Conservation (phyloP, 2,888 invertebrate genomes). For the Rhagophthalmus giganteus region DNA sequence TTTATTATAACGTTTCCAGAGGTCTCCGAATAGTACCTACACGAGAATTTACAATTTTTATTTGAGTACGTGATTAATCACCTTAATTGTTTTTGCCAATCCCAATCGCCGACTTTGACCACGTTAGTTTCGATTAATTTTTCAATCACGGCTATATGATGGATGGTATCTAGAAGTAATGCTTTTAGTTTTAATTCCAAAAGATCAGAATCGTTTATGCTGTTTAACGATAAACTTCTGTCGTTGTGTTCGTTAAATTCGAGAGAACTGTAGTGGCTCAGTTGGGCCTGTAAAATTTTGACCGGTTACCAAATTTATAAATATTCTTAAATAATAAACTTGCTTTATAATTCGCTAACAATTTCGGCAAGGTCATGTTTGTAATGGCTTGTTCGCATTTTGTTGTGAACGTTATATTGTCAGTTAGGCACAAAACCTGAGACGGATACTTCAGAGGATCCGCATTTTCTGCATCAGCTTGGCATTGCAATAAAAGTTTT, state of each 20-base stretch:
- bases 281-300: slow-evolving; percentile 48
- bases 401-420: slow-evolving; percentile 82
- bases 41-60: slow-evolving; percentile 3
- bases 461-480: slow-evolving; percentile 56
- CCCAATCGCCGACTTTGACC: slow-evolving; percentile 76
- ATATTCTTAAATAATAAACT: slow-evolving; percentile 2
- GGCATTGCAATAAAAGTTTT: slow-evolving; percentile 65
- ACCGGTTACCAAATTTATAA: background rate
- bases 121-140: slow-evolving; percentile 72
- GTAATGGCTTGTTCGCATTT: slow-evolving; percentile 80
- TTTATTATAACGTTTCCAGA: slow-evolving; percentile 70
- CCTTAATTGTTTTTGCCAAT: slow-evolving; percentile 94
- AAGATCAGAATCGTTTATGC: slow-evolving; percentile 37
- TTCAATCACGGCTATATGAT: slow-evolving; percentile 83
- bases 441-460: slow-evolving; percentile 70
- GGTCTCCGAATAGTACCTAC: slow-evolving; percentile 69
- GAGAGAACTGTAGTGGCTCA: slow-evolving; percentile 58
- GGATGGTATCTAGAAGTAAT: slow-evolving; percentile 89
- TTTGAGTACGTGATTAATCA: slow-evolving; percentile 49
- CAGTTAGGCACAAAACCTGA: slow-evolving; percentile 83
- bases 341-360: slow-evolving; percentile 58
- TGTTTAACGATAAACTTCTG: slow-evolving; percentile 22
- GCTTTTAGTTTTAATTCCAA: slow-evolving; percentile 83
- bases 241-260: slow-evolving; percentile 46
- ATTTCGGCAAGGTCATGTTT: slow-evolving; percentile 62